A percentile compares a stretch with the other conserved stretches of the same genome.
Evolutionary conservation across 2,888 invertebrate genomes (phyloP).

Genomic region (Leptopilina myrica): DNA sequence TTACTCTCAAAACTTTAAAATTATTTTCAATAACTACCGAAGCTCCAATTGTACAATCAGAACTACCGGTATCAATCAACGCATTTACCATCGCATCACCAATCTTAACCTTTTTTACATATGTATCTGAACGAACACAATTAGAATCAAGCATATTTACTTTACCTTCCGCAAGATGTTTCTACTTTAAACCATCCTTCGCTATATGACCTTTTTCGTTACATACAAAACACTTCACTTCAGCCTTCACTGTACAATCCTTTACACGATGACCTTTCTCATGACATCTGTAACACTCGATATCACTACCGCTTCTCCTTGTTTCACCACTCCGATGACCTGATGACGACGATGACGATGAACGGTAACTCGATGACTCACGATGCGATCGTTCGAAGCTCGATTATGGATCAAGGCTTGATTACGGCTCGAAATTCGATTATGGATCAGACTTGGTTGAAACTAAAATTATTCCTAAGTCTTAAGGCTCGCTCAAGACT

Average conservation of each 20-base stretch:
- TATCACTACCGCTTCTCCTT: neutral
- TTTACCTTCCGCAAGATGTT: neutral
- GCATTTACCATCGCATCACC: slow-evolving; percentile 41
- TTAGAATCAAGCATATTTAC: neutral
- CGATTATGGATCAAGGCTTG: no score
- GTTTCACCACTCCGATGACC: neutral
- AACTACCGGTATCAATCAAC: slow-evolving; percentile 56
- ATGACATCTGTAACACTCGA: slow-evolving; percentile 33
- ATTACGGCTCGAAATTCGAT: no score
- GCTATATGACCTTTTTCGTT: slow-evolving; percentile 4
- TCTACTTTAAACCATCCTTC: neutral
- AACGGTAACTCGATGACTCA: neutral
- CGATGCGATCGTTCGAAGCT: neutral
- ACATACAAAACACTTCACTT: slow-evolving; percentile 39
- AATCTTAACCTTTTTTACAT: slow-evolving; percentile 41
- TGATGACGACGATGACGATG: neutral
- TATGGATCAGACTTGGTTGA: no score
- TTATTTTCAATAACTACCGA: slow-evolving; percentile 46
- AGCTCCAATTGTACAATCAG: slow-evolving; percentile 56
- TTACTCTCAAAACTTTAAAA: no score
- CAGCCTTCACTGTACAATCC: slow-evolving; percentile 36
- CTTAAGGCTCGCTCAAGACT: no score
- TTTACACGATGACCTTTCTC: neutral
- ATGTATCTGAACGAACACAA: neutral
- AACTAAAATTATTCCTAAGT: no score